Conservation (phyloP, 1,140 invertebrate species). For the Pomacea maculata region DNA sequence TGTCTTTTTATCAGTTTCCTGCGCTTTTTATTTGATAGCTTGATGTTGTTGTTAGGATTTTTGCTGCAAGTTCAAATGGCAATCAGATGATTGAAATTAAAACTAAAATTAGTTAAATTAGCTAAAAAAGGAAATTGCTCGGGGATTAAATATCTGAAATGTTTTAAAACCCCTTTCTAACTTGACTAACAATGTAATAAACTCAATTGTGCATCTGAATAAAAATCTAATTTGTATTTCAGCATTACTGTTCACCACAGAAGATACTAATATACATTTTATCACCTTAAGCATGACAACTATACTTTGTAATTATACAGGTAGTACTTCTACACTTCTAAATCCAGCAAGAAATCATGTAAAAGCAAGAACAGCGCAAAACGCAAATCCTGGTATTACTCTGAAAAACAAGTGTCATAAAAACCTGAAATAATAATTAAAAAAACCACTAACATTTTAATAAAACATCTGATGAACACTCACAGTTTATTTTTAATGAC, state of each 20-base stretch:
- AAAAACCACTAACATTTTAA: background rate
- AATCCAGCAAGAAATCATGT: too few relatives aligned
- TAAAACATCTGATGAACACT: background rate
- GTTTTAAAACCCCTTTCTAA: background rate
- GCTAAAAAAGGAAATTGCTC: background rate
- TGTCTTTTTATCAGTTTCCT: slow-evolving; percentile 16
- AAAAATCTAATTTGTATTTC: too few relatives aligned
- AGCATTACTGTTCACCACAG: background rate
- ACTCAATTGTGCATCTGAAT: background rate
- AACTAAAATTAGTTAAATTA: background rate
- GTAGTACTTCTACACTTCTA: background rate
- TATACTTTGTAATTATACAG: background rate
- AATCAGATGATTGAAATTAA: background rate
- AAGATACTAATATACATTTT: background rate
- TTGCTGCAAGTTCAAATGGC: slow-evolving; percentile 10
- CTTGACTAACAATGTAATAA: background rate
- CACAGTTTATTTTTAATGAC: slow-evolving; percentile 20
- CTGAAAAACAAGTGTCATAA: background rate
- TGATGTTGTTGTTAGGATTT: slow-evolving; percentile 19
- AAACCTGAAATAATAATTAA: background rate
- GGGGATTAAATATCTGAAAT: background rate
- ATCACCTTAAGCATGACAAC: background rate
- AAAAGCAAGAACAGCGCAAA: too few relatives aligned
- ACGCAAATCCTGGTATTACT: background rate
- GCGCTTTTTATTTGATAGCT: slow-evolving; percentile 20